Evolutionary conservation across 2,888 invertebrate species (phyloP).

Genomic region (Crepidodera aurea): DNA sequence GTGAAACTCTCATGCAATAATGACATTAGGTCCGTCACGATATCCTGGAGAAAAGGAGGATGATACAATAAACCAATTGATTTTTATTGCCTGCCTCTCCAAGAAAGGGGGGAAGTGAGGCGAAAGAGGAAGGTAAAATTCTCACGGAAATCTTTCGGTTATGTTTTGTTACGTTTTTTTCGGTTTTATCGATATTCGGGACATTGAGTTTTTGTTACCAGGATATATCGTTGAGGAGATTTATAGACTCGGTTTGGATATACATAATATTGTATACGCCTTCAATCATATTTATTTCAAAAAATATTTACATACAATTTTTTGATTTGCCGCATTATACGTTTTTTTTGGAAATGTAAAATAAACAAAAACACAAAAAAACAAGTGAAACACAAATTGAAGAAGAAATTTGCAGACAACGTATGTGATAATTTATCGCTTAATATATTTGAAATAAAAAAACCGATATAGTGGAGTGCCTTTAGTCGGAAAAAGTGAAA

Average conservation of each 20-base stretch:
- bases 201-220: conserved; percentile 11
- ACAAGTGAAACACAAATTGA: too few relatives aligned
- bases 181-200: conserved; percentile 9
- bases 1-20: conserved; percentile 32
- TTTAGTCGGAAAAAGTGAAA: too few relatives aligned
- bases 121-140: not conserved
- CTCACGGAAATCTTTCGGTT: conserved; percentile 24
- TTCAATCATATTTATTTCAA: too few relatives aligned
- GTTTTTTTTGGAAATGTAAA: too few relatives aligned
- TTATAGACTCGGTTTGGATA: not conserved
- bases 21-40: conserved; percentile 35
- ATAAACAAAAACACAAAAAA: too few relatives aligned
- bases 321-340: too few relatives aligned
- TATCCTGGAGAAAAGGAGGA: conserved; percentile 24
- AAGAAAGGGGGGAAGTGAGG: not conserved
- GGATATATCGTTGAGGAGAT: not conserved
- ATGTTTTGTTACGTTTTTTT: conserved; percentile 17
- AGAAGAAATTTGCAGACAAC: too few relatives aligned
- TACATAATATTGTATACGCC: too few relatives aligned
- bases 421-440: too few relatives aligned
- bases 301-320: too few relatives aligned
- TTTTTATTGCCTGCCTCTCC: conserved; percentile 29
- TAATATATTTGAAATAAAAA: too few relatives aligned
- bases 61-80: conserved; percentile 36
- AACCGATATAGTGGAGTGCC: too few relatives aligned